Base-by-base conservation (phyloP, 2,113 vertebrate genomes). In the Andinoacara biseriatus region DNA sequence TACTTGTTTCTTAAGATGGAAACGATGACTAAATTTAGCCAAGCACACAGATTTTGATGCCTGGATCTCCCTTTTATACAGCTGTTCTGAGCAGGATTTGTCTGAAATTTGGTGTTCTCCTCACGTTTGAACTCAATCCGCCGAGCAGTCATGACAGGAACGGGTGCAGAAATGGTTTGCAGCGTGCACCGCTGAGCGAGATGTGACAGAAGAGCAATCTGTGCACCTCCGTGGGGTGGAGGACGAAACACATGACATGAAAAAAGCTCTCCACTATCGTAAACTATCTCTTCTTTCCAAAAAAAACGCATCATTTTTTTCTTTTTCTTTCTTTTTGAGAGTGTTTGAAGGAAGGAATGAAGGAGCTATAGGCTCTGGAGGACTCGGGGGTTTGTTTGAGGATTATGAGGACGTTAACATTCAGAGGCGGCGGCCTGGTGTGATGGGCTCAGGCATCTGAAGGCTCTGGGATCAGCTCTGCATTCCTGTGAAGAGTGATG, bases 331-430 rank as follows among this genome's bases (percentile, higher is more conserved):
- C n/a, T n/a, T n/a, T n/a, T n/a, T n/a, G n/a, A 76, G 61, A 38
- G 49, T 14, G 76, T 92, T 92, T 92, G 91, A 93, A 90, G 91
- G 26, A 72, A 67, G 81, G 80, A 79, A 40, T 69, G 82, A 75
- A 67, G 3, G 52, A 72, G 86, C 67, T 56, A 13, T 22, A 33
- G 82, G 75, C 79, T 84, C 80, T 1, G 24, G 75, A 49, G 67
- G 82, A 84, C 58, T 84, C 10, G 10, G 72, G 7, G 61, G 49
- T 49, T n/a, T 46, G 84, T 93, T 89, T 91, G 91, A 91, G 90
- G 91, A 93, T 94, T 92, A 90, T 78, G 80, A 85, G 61, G 75
- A 67, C 5, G 74, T 81, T 88, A 15, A 69, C 80, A 46, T 78
- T 81, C 82, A 83, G 78, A 79, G 86, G 22, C 2, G 46, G 31